Base-by-base conservation (phyloP, 2,797 vertebrate species). In the Coendou prehensilis region DNA sequence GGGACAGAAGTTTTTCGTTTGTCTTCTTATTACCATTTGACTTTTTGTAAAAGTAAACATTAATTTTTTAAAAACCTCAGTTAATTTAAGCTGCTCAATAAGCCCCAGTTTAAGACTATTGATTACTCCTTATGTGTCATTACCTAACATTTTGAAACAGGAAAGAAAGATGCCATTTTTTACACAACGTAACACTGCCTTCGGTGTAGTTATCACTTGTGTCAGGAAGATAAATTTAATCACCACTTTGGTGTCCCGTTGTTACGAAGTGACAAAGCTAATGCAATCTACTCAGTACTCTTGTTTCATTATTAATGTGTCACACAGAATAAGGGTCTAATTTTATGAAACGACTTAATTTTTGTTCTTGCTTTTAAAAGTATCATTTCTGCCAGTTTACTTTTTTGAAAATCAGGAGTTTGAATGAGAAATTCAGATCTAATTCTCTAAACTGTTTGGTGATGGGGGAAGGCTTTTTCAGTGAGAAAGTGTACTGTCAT, bases 241-340 rank as follows among this genome's bases (percentile, higher is more conserved):
- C 94, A 94, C 57, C 59, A 52, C 56, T 86, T 87, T 2, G 61
- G 81, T 91, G 73, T 97, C 83, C 95, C 81, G 90, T 96, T 96
- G 94, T 97, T 92, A 91, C 33, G 63, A 94, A 95, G 67, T 94
- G 87, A 92, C 97, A 93, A 95, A 90, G 89, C 81, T 90, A 97
- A 93, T 71, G 87, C 69, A 87, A 95, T 97, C 92, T 94, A 92
- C 96, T 97, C 91, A 64, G 82, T 85, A 17, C 30, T 45, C 83
- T 91, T 69, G 69, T 88, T 97, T 89, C 67, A 81, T 96, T 96
- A 95, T 96, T 86, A 95, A 93, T 41, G 50, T 97, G 96, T 95
- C 96, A 91, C 69, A 96, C 91, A 93, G 89, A 93, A 87, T 73
- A 89, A 83, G 78, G 30, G 75, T 94, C 80, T 93, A 96, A 94